phyloP scores from a whole-genome alignment of 2,888 invertebrate genomes.

The Drosophila flavopinicola region DNA sequence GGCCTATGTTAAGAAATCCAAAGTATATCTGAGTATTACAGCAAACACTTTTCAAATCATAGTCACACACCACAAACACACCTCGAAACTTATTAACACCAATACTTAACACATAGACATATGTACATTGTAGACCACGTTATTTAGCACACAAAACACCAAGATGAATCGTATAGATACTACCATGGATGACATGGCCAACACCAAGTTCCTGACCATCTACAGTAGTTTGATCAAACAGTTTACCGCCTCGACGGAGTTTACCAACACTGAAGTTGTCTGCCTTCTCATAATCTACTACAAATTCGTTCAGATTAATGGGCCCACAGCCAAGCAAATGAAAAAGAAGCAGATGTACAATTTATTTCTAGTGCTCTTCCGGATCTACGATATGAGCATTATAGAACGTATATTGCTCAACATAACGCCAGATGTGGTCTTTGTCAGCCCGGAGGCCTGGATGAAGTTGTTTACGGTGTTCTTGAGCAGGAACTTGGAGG shows the following conservation, averaged over 20 bases:
- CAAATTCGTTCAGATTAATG: constrained; percentile 85
- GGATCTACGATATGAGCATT: constrained; percentile 89
- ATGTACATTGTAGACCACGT: background rate
- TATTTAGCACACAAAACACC: constrained; percentile 3
- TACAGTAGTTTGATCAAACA: constrained; percentile 86
- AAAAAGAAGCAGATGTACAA: constrained; percentile 87
- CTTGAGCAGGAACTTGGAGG: constrained; percentile 88
- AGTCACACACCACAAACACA: background rate
- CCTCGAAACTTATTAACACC: background rate
- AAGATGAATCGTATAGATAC: constrained; percentile 85
- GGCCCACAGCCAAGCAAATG: constrained; percentile 82
- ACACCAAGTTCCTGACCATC: constrained; percentile 87
- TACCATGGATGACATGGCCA: constrained; percentile 88
- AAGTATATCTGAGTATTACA: background rate
- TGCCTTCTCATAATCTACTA: constrained; percentile 85
- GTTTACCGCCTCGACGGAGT: constrained; percentile 83
- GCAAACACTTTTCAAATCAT: too few species aligned
- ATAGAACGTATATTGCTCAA: constrained; percentile 88
- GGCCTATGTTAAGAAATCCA: background rate
- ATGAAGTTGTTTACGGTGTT: constrained; percentile 88
- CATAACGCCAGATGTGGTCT: constrained; percentile 85
- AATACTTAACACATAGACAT: background rate
- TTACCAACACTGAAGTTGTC: constrained; percentile 87
- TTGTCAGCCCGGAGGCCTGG: constrained; percentile 86
- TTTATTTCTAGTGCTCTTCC: constrained; percentile 87